Conservation (phyloP, 2,797 vertebrate genomes). For the Streptopelia turtur region DNA sequence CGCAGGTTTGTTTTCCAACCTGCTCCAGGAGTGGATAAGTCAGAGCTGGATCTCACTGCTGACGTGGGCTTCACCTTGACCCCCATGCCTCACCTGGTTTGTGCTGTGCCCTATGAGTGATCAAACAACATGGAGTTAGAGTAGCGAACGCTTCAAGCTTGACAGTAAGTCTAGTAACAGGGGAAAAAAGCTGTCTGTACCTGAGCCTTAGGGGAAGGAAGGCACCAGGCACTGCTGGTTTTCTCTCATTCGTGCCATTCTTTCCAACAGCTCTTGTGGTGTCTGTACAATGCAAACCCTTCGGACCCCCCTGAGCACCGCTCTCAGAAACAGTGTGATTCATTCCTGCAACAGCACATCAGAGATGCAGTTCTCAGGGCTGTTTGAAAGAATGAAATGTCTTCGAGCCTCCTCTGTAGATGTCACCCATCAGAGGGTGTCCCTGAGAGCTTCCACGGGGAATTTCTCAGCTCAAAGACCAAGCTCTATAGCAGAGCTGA, state of each 20-base stretch:
- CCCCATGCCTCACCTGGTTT: slow-evolving; percentile 67
- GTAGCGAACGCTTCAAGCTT: background rate
- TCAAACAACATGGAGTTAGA: background rate
- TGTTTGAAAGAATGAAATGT: slow-evolving; percentile 1
- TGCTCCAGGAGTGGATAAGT: slow-evolving; percentile 67
- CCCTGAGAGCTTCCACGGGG: background rate
- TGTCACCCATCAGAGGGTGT: background rate
- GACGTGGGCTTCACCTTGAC: slow-evolving; percentile 60
- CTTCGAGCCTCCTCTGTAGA: background rate
- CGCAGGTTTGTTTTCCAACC: slow-evolving; percentile 75
- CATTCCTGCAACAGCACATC: background rate
- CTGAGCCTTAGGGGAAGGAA: background rate
- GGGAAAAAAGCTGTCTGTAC: background rate
- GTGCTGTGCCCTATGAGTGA: slow-evolving; percentile 41
- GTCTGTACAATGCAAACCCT: background rate
- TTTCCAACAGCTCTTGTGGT: background rate
- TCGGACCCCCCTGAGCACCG: background rate
- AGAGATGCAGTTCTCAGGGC: background rate
- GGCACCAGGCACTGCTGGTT: background rate
- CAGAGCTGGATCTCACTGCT: slow-evolving; percentile 75
- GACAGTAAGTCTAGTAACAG: background rate
- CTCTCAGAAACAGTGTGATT: background rate
- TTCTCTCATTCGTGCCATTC: background rate
- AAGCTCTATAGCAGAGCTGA: background rate
- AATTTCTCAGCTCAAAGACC: slow-evolving; percentile 5